Evolutionary conservation across 2,113 vertebrate genomes (phyloP).

Genomic region (Cyanoliseus patagonus): DNA sequence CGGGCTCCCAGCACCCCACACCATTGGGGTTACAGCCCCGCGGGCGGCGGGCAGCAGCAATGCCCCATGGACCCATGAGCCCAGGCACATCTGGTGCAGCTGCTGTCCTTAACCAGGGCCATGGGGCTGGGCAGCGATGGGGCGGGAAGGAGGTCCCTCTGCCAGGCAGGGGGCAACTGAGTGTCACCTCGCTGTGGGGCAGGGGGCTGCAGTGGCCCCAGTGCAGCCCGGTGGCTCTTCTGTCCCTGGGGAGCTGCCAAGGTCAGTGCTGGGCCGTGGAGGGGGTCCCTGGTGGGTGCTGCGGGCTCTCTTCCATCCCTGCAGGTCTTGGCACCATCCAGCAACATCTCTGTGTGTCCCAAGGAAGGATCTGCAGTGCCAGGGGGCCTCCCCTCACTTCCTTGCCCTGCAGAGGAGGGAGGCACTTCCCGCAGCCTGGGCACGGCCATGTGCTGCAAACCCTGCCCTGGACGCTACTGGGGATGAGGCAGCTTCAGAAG

Average conservation of each 20-base stretch:
- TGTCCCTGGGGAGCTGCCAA: not conserved
- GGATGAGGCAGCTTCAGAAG: fast-evolving
- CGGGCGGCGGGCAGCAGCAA: fast-evolving
- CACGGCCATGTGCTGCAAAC: too few species aligned
- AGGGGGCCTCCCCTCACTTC: not conserved
- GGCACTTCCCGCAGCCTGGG: not conserved
- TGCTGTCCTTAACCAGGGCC: not conserved
- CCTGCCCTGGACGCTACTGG: not conserved
- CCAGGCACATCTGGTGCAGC: fast-evolving
- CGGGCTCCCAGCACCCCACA: not conserved
- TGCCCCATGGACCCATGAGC: fast-evolving
- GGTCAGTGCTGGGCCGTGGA: not conserved
- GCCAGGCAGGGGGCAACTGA: not conserved
- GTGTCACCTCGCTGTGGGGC: not conserved
- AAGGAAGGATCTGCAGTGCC: not conserved
- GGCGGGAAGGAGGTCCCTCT: not conserved
- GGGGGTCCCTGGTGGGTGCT: not conserved
- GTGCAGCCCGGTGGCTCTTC: not conserved
- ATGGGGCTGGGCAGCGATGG: not conserved
- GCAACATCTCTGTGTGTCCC: not conserved
- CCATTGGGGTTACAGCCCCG: fast-evolving
- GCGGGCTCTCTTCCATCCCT: not conserved
- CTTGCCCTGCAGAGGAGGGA: not conserved
- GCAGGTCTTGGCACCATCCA: not conserved
- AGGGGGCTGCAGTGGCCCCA: not conserved